Percentiles rank a stretch among this genome's conserved stretches.
These are phyloP conservation scores for Enteromius afrohamiltoni DNA, from an alignment of 2,797 vertebrate species.

Conservation along the genomic window DNA sequence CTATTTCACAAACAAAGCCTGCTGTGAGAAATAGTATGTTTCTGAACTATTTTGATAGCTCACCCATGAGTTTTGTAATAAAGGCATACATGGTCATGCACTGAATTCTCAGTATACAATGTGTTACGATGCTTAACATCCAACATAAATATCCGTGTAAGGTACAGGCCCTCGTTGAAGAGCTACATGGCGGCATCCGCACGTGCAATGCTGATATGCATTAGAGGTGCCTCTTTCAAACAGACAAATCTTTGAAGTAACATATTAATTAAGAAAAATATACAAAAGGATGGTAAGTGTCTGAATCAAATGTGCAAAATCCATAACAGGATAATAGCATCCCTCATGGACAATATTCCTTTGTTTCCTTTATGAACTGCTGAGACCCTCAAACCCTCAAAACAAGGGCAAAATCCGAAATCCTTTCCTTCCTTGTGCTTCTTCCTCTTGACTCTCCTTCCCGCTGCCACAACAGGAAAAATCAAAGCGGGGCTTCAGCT, in stretches of 20 bases:
- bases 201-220: conserved; percentile 65
- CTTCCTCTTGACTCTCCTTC: conserved; percentile 62
- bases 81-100: conserved; percentile 40
- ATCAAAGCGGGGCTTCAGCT: conserved; percentile 64
- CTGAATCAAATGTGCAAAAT: conserved; percentile 67
- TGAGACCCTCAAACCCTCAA: conserved; percentile 53
- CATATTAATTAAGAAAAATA: conserved; percentile 72
- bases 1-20: conserved; percentile 51
- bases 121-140: conserved; percentile 48
- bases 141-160: conserved; percentile 48
- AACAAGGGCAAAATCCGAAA: conserved; percentile 37
- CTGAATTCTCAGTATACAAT: conserved; percentile 22
- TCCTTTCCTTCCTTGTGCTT: conserved; percentile 56
- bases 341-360: conserved; percentile 63
- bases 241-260: conserved; percentile 66
- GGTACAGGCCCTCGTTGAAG: conserved; percentile 8
- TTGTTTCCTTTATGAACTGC: conserved; percentile 61
- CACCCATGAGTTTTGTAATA: conserved; percentile 37
- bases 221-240: conserved; percentile 61
- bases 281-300: conserved; percentile 55
- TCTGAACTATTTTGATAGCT: conserved; percentile 29
- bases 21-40: conserved; percentile 23
- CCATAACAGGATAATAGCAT: conserved; percentile 58
- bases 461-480: conserved; percentile 72
- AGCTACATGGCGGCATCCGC: conserved; percentile 32